phyloP scores from a whole-genome alignment of 1,140 invertebrate genomes.

The Leptoteleia sp. region DNA sequence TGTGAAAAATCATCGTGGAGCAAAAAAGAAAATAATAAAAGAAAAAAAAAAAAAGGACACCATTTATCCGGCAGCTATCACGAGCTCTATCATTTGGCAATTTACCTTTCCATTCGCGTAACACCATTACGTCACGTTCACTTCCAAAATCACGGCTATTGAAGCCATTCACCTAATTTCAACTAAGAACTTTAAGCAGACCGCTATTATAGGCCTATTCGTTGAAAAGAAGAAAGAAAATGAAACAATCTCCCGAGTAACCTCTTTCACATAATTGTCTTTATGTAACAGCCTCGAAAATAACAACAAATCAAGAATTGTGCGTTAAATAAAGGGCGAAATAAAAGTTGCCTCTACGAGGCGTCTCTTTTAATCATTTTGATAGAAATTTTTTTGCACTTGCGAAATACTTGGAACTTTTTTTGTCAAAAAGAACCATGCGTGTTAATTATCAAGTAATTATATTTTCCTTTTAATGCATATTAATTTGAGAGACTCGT shows the following conservation, averaged over 20 bases:
- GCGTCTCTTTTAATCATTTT: no score
- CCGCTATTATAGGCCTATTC: conserved; percentile 35
- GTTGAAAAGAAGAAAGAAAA: conserved; percentile 36
- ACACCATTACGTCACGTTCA: conserved; percentile 38
- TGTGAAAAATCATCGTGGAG: conserved; percentile 8
- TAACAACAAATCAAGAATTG: conserved; percentile 16
- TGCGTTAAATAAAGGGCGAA: no score
- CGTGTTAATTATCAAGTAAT: no score
- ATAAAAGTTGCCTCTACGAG: no score
- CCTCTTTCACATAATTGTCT: conserved; percentile 40
- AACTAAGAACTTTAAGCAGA: conserved; percentile 29
- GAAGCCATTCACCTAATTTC: conserved; percentile 48
- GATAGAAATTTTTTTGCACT: no score
- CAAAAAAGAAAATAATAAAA: no score
- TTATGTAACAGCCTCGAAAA: conserved; percentile 35
- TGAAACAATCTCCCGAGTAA: conserved; percentile 32
- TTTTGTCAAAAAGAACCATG: no score
- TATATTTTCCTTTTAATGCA: no score
- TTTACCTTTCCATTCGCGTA: conserved; percentile 46
- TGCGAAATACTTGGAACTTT: no score
- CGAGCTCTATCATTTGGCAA: conserved; percentile 45
- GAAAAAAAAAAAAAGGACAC: no score
- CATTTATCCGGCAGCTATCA: conserved; percentile 17
- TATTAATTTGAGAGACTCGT: no score
- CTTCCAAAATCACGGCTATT: conserved; percentile 56